Conservation (phyloP, 1,140 invertebrate species). For the Drosophila ananassae region DNA sequence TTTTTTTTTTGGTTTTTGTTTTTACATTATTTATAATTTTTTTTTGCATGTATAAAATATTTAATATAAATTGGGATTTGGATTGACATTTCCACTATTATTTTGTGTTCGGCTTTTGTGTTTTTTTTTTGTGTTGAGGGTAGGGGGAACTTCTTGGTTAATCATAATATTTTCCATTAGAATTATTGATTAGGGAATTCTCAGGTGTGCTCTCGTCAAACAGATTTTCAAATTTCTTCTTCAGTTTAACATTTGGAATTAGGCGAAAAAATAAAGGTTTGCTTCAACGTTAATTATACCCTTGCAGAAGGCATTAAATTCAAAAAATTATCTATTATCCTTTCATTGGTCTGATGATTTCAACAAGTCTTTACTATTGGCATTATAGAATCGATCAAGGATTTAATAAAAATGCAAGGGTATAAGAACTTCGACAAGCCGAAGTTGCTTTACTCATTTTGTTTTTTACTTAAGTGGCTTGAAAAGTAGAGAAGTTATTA, state of each 20-base stretch:
- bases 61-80: constrained; percentile 63
- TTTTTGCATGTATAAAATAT: constrained; percentile 74
- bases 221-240: constrained; percentile 19
- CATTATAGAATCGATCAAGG: neutral
- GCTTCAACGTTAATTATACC: constrained; percentile 8
- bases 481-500: constrained; percentile 60
- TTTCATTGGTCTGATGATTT: constrained; percentile 1
- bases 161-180: constrained; percentile 46
- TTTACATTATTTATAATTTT: constrained; percentile 62
- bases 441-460: constrained; percentile 4
- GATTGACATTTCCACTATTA: constrained; percentile 74
- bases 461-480: constrained; percentile 57
- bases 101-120: constrained; percentile 28
- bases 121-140: constrained; percentile 9
- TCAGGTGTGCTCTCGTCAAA: constrained; percentile 65
- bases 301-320: neutral
- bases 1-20: constrained; percentile 16
- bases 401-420: neutral
- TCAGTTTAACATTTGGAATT: constrained; percentile 23
- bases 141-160: constrained; percentile 47
- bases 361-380: constrained; percentile 1
- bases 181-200: constrained; percentile 60
- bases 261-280: constrained; percentile 54
- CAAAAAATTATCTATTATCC: constrained; percentile 1
- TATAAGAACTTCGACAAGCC: neutral